Conservation (phyloP, 2,797 vertebrate genomes). For the Sebastes diploproa region DNA sequence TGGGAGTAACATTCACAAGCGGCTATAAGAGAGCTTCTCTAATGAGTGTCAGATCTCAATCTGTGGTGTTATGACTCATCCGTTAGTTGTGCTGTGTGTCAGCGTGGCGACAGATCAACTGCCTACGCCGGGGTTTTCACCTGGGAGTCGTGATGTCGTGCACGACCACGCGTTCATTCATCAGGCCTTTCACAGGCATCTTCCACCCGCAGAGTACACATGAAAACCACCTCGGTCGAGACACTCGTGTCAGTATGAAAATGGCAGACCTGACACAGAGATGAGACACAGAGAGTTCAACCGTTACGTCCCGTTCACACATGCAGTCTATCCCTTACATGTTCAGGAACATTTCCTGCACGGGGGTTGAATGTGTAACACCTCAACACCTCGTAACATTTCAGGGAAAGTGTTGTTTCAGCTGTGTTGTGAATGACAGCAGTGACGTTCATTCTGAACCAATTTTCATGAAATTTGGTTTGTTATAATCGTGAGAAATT, state of each 20-base stretch:
- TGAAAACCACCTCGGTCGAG: not conserved
- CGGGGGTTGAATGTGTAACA: too few species aligned
- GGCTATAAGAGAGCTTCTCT: conserved; percentile 5
- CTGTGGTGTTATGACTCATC: conserved; percentile 31
- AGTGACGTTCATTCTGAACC: too few species aligned
- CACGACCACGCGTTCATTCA: not conserved
- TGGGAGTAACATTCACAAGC: not conserved
- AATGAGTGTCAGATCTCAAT: conserved; percentile 29
- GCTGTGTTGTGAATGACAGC: too few species aligned
- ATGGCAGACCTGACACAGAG: not conserved
- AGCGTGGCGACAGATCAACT: conserved; percentile 10
- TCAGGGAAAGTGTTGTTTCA: too few species aligned
- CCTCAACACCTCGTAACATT: too few species aligned
- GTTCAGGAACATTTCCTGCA: too few species aligned
- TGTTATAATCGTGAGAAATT: too few species aligned
- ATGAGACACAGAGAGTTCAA: not conserved
- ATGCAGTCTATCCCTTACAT: too few species aligned
- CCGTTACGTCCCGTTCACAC: too few species aligned
- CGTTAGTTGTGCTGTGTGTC: conserved; percentile 25
- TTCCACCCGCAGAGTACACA: too few species aligned
- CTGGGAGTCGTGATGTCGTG: conserved; percentile 17
- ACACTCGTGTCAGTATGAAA: not conserved
- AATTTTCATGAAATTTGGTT: too few species aligned
- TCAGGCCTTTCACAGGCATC: not conserved
- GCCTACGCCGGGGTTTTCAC: conserved; percentile 56